These are phyloP conservation scores for Glaucopsyche alexis DNA, from an alignment of 2,888 invertebrate genomes.

Conservation along the genomic window DNA sequence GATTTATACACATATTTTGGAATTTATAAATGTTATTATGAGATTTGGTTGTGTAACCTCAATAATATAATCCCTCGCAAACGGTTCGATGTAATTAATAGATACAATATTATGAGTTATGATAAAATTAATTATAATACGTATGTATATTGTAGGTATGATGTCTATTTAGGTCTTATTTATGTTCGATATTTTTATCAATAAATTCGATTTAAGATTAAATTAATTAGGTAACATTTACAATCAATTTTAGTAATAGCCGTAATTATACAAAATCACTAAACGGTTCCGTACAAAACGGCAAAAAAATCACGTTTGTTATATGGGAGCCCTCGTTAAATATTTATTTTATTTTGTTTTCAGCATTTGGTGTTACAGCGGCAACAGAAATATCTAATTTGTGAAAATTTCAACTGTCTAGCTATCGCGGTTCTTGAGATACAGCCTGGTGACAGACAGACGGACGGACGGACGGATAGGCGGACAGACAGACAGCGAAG, in stretches of 20 bases:
- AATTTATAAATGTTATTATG: constrained; percentile 7
- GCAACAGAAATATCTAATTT: no score
- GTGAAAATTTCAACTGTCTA: no score
- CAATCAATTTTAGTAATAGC: not conserved
- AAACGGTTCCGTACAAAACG: no score
- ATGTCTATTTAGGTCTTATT: not conserved
- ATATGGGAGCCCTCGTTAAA: no score
- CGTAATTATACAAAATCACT: not conserved
- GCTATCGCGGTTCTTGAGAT: no score
- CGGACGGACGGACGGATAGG: no score
- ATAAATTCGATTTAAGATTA: not conserved
- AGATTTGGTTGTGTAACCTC: constrained; percentile 13
- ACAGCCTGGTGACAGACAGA: no score
- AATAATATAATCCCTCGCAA: not conserved
- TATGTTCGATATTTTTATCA: not conserved
- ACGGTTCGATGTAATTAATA: constrained; percentile 2
- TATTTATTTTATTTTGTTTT: no score
- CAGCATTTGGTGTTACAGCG: no score
- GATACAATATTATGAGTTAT: constrained; percentile 10
- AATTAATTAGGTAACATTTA: not conserved
- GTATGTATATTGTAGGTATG: not conserved
- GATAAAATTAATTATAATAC: constrained; percentile 13
- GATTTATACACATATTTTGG: not conserved
- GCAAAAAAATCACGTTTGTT: no score
- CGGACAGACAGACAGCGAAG: no score